Base-by-base conservation (phyloP, 2,888 invertebrate genomes). In the Mylabris sibirica region DNA sequence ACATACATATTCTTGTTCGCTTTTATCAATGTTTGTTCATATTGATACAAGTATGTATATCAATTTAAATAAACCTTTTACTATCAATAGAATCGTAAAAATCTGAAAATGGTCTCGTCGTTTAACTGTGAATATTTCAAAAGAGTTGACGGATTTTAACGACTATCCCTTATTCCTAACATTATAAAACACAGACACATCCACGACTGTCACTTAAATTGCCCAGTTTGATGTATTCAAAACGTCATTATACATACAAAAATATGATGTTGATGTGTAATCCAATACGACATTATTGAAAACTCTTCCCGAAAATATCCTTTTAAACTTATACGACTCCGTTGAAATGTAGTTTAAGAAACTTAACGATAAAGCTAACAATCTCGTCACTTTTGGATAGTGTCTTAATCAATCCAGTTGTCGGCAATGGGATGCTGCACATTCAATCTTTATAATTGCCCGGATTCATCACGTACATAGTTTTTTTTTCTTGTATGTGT, bases 361-460 rank as follows among this genome's bases (percentile, higher is more conserved):
- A 20, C 22, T 38, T 34, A 66, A 66, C 49, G 66, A 66, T 62
- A 59, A 59, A 41, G 67, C 59, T 63, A 30, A 63, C 66, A 66
- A 63, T 66, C 69, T 49, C 49, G 20, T 34, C 49, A 61, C 17
- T 44, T 38, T 49, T 34, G 69, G 66, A 64, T 41, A 63, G 65
- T 62, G 62, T 68, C 68, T 71, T 72, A 75, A 75, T 75, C 75
- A 75, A 73, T 71, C 72, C 49, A 49, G 63, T 63, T 68, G 69
- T 72, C 72, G 69, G 63, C 64, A 49, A 68, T 69, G 70, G 73
- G 72, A 67, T 73, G 71, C 65, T 68, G 64, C 69, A 73, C 74
- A 70, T 74, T 74, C 74, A 74, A 74, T 75, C 73, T 74, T 69
- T 66, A 72, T 75, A 75, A 75, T 75, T 74, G 71, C 72, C 69